A percentile compares a stretch with the other conserved stretches of the same genome.
Conservation (phyloP, 2,797 vertebrate species). For the Hippopotamyrus pictus region DNA sequence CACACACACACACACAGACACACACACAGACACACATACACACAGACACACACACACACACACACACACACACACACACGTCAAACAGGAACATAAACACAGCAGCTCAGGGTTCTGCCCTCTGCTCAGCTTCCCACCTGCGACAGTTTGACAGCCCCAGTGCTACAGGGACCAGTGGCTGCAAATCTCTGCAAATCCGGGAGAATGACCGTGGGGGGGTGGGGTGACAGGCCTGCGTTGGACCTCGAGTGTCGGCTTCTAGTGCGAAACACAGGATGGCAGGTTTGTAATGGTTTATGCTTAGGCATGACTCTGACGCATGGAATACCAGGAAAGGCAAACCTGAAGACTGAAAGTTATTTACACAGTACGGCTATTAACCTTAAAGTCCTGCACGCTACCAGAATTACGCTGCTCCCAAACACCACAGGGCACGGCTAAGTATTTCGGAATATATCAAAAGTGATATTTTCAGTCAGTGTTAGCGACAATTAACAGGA, state of each 20-base stretch:
- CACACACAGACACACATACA: too few relatives aligned
- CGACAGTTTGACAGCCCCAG: background rate
- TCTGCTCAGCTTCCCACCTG: background rate
- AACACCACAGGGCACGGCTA: background rate
- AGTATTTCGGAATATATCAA: background rate
- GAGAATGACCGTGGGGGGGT: background rate
- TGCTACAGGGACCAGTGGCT: background rate
- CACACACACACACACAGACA: too few relatives aligned
- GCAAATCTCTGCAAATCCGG: background rate
- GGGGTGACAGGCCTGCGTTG: background rate
- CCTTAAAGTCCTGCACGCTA: background rate
- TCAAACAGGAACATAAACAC: background rate
- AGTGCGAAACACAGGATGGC: background rate
- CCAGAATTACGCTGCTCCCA: background rate
- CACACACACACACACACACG: too few relatives aligned
- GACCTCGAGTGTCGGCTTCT: background rate
- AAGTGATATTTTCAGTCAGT: background rate
- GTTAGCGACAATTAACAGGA: background rate
- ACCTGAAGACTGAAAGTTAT: background rate
- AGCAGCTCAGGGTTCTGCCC: background rate
- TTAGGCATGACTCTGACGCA: background rate
- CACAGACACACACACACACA: too few relatives aligned
- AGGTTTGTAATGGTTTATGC: background rate
- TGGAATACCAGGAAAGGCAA: background rate
- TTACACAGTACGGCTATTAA: background rate